Percentiles rank a stretch among this genome's conserved stretches.
Conservation (phyloP, 2,113 vertebrate genomes). For the Burhinus bistriatus region DNA sequence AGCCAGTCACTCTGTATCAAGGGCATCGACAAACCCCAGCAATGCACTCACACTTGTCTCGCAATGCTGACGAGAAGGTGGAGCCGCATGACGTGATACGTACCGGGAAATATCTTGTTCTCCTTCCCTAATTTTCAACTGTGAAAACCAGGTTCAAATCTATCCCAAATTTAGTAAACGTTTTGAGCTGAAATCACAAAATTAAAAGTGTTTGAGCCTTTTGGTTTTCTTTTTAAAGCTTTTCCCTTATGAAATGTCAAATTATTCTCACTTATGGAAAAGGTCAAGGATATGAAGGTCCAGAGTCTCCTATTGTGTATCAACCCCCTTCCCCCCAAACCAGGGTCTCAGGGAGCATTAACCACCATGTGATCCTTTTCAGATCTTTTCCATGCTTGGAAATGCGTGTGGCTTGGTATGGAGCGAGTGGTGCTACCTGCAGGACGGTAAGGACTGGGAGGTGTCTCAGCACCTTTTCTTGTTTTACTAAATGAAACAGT, state of each 20-base stretch:
- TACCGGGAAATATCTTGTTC: neutral
- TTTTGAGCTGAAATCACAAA: neutral
- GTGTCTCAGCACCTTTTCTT: neutral
- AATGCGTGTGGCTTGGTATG: neutral
- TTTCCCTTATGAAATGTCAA: neutral
- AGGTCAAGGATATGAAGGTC: neutral
- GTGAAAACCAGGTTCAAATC: neutral
- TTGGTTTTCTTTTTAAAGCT: neutral
- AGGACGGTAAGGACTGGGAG: neutral
- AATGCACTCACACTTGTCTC: neutral
- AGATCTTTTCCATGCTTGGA: neutral
- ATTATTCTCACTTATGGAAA: neutral
- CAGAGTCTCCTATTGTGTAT: neutral
- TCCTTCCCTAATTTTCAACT: neutral
- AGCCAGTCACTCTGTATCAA: neutral
- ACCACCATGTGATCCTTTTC: neutral
- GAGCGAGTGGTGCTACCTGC: neutral
- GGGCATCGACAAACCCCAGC: neutral
- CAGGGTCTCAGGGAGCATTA: neutral
- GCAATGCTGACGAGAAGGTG: neutral
- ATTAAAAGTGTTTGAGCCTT: neutral
- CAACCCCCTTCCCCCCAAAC: neutral
- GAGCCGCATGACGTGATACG: accelerated
- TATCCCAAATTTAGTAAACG: neutral
- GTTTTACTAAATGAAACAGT: neutral